These are phyloP conservation scores for Anguilla rostrata DNA, from an alignment of 2,113 vertebrate species.

Conservation along the genomic window DNA sequence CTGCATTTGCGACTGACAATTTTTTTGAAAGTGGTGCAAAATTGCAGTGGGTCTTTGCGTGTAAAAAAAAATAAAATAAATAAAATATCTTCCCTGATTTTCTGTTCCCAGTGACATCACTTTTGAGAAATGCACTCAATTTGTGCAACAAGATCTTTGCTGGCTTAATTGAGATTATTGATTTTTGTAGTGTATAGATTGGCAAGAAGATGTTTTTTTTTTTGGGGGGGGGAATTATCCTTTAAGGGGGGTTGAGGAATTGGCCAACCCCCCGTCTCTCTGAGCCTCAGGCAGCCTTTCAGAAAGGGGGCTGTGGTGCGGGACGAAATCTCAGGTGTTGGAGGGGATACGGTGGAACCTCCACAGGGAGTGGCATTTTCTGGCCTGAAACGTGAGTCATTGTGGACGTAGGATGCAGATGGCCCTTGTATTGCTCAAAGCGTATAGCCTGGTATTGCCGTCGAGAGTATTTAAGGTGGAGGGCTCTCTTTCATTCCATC, in stretches of 20 bases:
- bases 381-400: neutral
- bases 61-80: neutral
- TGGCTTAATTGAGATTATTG: too few relatives aligned
- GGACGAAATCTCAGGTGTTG: neutral
- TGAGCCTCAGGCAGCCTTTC: neutral
- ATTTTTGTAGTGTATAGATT: too few relatives aligned
- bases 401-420: neutral
- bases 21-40: too few relatives aligned
- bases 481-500: neutral
- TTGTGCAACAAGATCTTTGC: neutral
- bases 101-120: neutral
- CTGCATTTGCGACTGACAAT: too few relatives aligned
- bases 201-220: neutral
- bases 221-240: neutral
- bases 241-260: neutral
- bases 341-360: neutral
- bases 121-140: neutral
- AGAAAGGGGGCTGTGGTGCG: neutral
- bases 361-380: neutral
- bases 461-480: neutral
- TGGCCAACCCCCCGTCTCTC: neutral
- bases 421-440: neutral
- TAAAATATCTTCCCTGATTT: too few relatives aligned
- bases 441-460: neutral
- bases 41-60: too few relatives aligned